Conservation (phyloP, 2,797 vertebrate species). For the Manis pentadactyla region DNA sequence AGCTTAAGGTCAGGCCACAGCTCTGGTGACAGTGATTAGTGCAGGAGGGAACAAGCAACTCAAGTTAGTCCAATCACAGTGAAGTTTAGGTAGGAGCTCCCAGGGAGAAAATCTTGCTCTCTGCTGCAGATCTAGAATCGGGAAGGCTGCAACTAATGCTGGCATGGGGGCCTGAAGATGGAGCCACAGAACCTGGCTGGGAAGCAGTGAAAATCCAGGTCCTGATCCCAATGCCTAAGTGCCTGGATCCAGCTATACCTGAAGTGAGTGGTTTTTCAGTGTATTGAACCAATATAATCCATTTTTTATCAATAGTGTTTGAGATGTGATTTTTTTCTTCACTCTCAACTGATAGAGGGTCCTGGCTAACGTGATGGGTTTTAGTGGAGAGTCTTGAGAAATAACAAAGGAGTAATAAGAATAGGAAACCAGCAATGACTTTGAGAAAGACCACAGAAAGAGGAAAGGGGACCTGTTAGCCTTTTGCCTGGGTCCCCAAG, state of each 20-base stretch:
- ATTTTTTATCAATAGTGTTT: not conserved
- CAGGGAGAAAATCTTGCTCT: not conserved
- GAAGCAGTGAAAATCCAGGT: not conserved
- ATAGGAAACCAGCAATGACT: not conserved
- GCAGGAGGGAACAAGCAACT: not conserved
- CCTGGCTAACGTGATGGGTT: not conserved
- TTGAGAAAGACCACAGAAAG: not conserved
- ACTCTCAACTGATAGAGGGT: not conserved
- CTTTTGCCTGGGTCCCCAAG: not conserved
- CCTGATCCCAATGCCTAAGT: not conserved
- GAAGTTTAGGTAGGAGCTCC: not conserved
- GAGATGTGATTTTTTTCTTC: not conserved
- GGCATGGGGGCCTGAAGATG: not conserved
- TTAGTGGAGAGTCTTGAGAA: not conserved
- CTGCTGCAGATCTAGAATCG: not conserved
- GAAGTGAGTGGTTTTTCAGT: not conserved
- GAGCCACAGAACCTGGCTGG: not conserved
- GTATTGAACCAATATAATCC: not conserved
- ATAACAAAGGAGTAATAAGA: not conserved
- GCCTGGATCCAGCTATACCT: slow-evolving; percentile 34
- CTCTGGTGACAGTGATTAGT: not conserved
- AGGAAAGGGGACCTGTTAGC: not conserved
- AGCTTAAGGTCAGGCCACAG: not conserved
- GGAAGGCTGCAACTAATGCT: not conserved
- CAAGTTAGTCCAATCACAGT: not conserved